Evolutionary conservation across 1,140 invertebrate genomes (phyloP), one percentile per base, ranked within the genome.

Genomic region (Bradysia coprophila): DNA sequence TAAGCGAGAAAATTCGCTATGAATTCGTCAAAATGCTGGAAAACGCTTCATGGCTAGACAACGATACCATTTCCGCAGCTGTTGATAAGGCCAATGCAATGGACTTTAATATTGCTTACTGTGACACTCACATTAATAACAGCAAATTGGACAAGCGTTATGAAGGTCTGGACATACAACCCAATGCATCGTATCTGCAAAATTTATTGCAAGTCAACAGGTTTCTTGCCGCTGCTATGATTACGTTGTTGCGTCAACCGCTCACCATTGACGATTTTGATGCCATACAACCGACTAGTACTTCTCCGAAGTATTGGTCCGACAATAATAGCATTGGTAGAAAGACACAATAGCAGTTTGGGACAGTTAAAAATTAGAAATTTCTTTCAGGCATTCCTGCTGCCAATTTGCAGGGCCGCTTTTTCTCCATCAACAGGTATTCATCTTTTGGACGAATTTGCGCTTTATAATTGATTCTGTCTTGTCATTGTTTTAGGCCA

Each of bases 1-100:
- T 92, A 81, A 84, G 91, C 0, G 63, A 69, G 15, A 75, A 83
- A 46, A 87, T 93, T 39, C 69, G 77, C 51, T 61, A 67, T 32
- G 71, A 72, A 28, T 74, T 76, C 54, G 59, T 64, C 31, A 62
- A 68, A 45, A 72, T 80, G 1, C 55, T 89, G n/a, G 57, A 56
- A 8, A 59, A 77, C 50, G 75, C 87, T 3, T 75, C 82, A 4
- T 94, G 89, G 90, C 91, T 94, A 85, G 88, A 93, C 51, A 68
- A 77, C 1, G 64, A 68, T 36, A 93, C 90, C 0, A 76, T 73
- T 42, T 56, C 63, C 43, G 71, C 71, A 23, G 82, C 81, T 3
- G 55, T 83, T 31, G 69, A 76, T 9, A 88, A 87, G 59, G 73
- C 82, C 0, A 64, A 72, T 11, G 67, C 69, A 2, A 89, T 88